Conservation (phyloP, 30 jellyfish, hydroid and myxozoan species). For the Aurelia sp. region DNA sequence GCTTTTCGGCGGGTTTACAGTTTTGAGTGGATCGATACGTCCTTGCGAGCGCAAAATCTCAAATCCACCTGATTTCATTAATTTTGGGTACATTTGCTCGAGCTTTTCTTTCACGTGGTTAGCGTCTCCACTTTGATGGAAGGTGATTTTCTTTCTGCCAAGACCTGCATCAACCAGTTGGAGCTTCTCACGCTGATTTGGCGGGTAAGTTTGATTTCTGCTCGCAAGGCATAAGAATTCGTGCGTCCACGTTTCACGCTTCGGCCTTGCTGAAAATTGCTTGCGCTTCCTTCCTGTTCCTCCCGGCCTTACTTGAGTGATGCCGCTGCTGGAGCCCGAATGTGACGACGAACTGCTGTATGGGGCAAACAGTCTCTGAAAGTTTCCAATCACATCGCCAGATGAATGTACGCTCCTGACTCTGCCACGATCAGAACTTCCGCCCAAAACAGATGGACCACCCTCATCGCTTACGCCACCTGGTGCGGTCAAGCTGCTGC, state of each 20-base stretch:
- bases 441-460: too few relatives aligned
- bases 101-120: neutral
- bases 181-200: neutral
- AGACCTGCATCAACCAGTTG: conserved; percentile 1
- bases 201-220: neutral
- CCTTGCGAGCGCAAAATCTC: neutral
- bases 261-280: too few relatives aligned
- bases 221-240: neutral
- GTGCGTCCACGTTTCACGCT: conserved; percentile 17
- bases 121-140: neutral
- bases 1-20: neutral
- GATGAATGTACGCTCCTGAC: too few relatives aligned
- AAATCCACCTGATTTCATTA: neutral
- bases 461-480: too few relatives aligned
- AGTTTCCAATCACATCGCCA: too few relatives aligned
- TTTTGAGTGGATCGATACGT: neutral
- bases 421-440: too few relatives aligned
- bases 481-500: too few relatives aligned
- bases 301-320: too few relatives aligned
- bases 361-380: too few relatives aligned
- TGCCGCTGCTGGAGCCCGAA: too few relatives aligned
- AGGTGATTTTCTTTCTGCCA: neutral
- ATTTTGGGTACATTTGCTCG: neutral
- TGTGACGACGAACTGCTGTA: too few relatives aligned
- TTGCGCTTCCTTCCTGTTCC: too few relatives aligned